Evolutionary conservation across 2,797 vertebrate genomes (phyloP).

Genomic region (Pipistrellus nathusii): DNA sequence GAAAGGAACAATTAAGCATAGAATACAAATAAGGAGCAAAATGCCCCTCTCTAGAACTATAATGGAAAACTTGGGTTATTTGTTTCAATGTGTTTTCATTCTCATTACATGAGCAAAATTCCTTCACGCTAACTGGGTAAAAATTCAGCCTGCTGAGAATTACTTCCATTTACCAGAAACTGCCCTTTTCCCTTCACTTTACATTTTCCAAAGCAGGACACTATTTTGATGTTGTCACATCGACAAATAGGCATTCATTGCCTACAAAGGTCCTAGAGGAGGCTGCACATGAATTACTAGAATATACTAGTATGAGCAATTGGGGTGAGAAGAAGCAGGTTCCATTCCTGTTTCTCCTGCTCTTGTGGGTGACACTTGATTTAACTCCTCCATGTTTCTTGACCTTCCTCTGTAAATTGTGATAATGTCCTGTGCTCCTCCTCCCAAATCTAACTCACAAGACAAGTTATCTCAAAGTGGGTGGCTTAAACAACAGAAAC

Average conservation of each 20-base stretch:
- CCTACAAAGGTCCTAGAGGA: not conserved
- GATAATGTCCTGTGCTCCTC: not conserved
- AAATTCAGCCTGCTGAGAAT: conserved; percentile 65
- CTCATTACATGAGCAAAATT: conserved; percentile 69
- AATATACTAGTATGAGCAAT: not conserved
- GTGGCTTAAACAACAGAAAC: not conserved
- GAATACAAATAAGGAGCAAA: conserved; percentile 69
- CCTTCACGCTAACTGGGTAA: conserved; percentile 64
- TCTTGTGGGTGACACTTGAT: not conserved
- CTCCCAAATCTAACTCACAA: not conserved
- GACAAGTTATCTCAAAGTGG: not conserved
- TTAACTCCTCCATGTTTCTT: conserved; percentile 8
- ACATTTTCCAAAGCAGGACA: conserved; percentile 66
- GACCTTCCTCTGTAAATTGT: not conserved
- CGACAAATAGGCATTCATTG: conserved; percentile 33
- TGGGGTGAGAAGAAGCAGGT: not conserved
- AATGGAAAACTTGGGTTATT: conserved; percentile 69
- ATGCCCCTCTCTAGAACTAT: conserved; percentile 56
- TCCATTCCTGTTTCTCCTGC: not conserved
- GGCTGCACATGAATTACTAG: not conserved
- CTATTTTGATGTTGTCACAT: conserved; percentile 70
- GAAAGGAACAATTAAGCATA: conserved; percentile 58
- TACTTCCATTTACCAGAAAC: conserved; percentile 68
- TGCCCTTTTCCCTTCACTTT: conserved; percentile 47
- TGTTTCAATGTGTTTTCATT: conserved; percentile 74